A percentile compares a stretch with the other conserved stretches of the same genome.
These are phyloP conservation scores for Arrhopalites spinosus DNA, from an alignment of 2,888 invertebrate species.

Conservation along the genomic window DNA sequence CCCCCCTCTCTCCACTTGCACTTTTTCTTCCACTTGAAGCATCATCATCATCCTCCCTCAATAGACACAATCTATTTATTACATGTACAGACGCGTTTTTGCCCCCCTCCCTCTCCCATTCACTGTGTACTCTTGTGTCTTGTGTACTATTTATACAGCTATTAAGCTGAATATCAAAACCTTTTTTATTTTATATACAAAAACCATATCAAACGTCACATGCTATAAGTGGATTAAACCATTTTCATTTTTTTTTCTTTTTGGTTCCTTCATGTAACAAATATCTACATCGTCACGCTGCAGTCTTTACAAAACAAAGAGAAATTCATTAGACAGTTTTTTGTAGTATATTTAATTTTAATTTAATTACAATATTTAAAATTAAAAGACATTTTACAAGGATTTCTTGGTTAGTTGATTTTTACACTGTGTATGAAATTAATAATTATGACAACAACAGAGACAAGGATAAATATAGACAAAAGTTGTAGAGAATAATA, in stretches of 20 bases:
- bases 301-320: neutral
- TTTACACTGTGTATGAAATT: too few relatives aligned
- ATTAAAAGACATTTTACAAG: too few relatives aligned
- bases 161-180: neutral
- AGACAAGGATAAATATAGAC: too few relatives aligned
- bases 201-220: neutral
- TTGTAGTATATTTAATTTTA: too few relatives aligned
- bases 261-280: neutral
- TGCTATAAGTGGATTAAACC: neutral
- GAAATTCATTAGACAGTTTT: too few relatives aligned
- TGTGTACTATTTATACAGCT: neutral
- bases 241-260: neutral
- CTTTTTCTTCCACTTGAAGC: neutral
- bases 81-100: neutral
- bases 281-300: neutral
- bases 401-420: too few relatives aligned
- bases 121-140: neutral
- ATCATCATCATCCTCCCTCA: neutral
- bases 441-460: too few relatives aligned
- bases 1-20: conserved; percentile 12
- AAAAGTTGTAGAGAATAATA: too few relatives aligned
- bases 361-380: too few relatives aligned
- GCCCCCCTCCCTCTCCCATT: neutral
- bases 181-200: neutral
- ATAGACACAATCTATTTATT: neutral